phyloP scores from a whole-genome alignment of 2,113 vertebrate genomes.

The Pachyramphus minor region DNA sequence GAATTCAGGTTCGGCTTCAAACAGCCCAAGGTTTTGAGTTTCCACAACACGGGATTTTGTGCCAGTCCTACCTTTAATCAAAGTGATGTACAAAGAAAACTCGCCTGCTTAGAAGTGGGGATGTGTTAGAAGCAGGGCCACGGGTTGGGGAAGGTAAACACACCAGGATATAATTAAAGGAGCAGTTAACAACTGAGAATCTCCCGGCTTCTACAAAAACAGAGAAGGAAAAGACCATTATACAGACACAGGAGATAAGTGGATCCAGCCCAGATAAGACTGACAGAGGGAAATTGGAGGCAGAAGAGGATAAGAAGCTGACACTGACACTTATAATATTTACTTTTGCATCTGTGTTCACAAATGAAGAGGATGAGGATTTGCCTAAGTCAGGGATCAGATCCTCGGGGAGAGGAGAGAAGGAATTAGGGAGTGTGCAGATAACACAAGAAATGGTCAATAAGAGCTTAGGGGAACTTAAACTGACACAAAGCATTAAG shows the following conservation, averaged over 20 bases:
- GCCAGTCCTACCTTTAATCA: neutral
- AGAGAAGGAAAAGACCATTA: neutral
- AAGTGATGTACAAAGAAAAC: constrained; percentile 23
- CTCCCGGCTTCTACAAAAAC: neutral
- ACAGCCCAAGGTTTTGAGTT: neutral
- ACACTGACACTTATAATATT: neutral
- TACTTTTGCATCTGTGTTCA: constrained; percentile 12
- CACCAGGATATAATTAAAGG: neutral
- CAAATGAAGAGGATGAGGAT: constrained; percentile 46
- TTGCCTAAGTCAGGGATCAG: constrained; percentile 27
- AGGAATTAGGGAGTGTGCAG: neutral
- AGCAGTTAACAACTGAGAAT: neutral
- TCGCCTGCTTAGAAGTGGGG: neutral
- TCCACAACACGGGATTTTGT: neutral
- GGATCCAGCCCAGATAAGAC: constrained; percentile 5
- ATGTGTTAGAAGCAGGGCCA: neutral
- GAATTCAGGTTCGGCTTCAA: neutral
- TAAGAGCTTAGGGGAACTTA: constrained; percentile 9
- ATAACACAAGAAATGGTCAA: neutral
- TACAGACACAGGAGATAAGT: neutral
- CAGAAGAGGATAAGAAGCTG: constrained; percentile 27
- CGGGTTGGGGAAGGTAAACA: neutral
- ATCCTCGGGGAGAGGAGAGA: neutral
- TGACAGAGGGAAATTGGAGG: constrained; percentile 50
- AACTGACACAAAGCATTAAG: neutral